Conservation (phyloP, 2,888 invertebrate genomes). For the Vesta saturnalis region DNA sequence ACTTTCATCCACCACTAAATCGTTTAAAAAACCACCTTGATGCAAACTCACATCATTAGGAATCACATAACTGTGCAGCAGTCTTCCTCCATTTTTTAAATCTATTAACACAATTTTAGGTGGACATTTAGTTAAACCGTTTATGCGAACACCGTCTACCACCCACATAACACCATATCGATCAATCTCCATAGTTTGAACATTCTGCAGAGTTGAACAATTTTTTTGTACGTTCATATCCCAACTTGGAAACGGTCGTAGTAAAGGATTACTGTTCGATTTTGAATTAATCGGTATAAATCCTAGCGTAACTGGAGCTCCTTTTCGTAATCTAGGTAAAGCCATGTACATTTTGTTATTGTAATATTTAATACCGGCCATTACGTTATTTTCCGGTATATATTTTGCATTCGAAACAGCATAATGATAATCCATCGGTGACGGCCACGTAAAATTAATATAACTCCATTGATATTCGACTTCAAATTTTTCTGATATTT, state of each 20-base stretch:
- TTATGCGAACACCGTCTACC: slow-evolving; percentile 73
- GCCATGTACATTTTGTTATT: slow-evolving; percentile 73
- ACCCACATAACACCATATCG: slow-evolving; percentile 76
- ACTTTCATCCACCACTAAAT: slow-evolving; percentile 76
- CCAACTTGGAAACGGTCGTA: slow-evolving; percentile 78
- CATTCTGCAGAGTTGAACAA: slow-evolving; percentile 75
- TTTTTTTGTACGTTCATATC: slow-evolving; percentile 66
- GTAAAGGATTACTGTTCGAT: slow-evolving; percentile 63
- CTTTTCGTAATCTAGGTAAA: slow-evolving; percentile 72
- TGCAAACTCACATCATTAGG: slow-evolving; percentile 67
- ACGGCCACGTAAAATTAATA: slow-evolving; percentile 74
- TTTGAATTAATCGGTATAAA: slow-evolving; percentile 59
- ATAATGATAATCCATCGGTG: slow-evolving; percentile 65
- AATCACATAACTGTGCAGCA: slow-evolving; percentile 69
- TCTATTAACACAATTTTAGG: slow-evolving; percentile 75
- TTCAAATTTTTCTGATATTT: slow-evolving; percentile 63
- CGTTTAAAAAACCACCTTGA: slow-evolving; percentile 71
- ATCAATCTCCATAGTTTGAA: slow-evolving; percentile 80
- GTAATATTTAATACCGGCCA: slow-evolving; percentile 75
- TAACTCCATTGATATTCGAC: slow-evolving; percentile 77
- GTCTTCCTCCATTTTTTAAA: slow-evolving; percentile 64
- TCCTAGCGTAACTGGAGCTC: slow-evolving; percentile 76
- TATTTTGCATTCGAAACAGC: slow-evolving; percentile 69
- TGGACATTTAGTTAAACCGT: slow-evolving; percentile 70
- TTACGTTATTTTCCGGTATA: slow-evolving; percentile 73